Percentiles rank a stretch among this genome's conserved stretches.
Evolutionary conservation across 2,888 invertebrate genomes (phyloP).

Genomic region (Baccha elongata): DNA sequence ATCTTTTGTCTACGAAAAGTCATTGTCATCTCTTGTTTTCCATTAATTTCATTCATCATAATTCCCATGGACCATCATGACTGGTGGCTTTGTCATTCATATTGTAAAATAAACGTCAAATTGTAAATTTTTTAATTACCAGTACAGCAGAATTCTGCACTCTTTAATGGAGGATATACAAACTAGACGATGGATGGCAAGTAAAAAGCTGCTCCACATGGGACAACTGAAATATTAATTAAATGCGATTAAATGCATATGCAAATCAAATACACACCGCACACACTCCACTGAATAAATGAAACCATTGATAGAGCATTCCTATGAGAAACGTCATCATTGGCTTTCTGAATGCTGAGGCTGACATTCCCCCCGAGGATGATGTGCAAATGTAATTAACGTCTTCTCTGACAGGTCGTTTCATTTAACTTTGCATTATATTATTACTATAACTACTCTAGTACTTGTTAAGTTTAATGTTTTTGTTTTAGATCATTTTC

Average conservation of each 20-base stretch:
- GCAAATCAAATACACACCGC: conserved; percentile 24
- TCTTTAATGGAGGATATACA: background rate
- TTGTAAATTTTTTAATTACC: background rate
- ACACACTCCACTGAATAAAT: background rate
- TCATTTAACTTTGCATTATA: conserved; percentile 39
- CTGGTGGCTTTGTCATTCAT: conserved; percentile 13
- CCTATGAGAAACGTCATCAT: conserved; percentile 29
- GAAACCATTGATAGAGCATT: conserved; percentile 21
- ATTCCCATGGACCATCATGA: conserved; percentile 12
- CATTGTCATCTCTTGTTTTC: background rate
- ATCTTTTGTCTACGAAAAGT: background rate
- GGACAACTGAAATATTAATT: conserved; percentile 43
- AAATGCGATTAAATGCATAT: conserved; percentile 51
- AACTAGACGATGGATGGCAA: conserved; percentile 7
- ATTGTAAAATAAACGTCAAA: conserved; percentile 24
- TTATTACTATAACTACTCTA: conserved; percentile 12
- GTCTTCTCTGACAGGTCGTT: conserved; percentile 47
- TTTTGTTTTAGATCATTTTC: background rate
- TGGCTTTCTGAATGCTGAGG: conserved; percentile 14
- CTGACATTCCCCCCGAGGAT: conserved; percentile 16
- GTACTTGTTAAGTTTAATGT: background rate
- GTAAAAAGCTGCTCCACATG: conserved; percentile 8
- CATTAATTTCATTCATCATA: background rate
- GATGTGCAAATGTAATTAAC: conserved; percentile 52
- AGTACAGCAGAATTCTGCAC: background rate